Conservation (phyloP, 2,113 vertebrate genomes). For the Struthidea cinerea region DNA sequence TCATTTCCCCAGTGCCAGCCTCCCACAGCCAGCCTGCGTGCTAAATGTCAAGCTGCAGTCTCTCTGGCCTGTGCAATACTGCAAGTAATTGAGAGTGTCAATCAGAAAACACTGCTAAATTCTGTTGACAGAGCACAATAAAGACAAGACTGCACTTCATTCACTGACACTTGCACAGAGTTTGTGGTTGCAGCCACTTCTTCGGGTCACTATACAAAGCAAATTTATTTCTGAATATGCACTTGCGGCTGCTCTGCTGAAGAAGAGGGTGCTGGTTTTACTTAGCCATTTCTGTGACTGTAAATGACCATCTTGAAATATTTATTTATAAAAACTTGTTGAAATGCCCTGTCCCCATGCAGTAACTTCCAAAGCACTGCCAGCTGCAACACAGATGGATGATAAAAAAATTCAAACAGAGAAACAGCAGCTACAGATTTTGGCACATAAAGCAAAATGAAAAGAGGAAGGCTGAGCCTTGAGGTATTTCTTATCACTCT, state of each 20-base stretch:
- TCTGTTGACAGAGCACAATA: not conserved
- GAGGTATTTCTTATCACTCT: not conserved
- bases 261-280: not conserved
- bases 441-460: not conserved
- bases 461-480: not conserved
- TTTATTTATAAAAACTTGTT: not conserved
- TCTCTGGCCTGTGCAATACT: not conserved
- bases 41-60: not conserved
- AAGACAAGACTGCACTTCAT: not conserved
- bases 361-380: not conserved
- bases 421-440: not conserved
- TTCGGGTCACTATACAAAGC: not conserved
- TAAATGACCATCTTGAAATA: not conserved
- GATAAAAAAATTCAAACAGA: not conserved
- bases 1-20: not conserved
- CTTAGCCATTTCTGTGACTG: not conserved
- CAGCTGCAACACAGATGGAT: not conserved
- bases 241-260: not conserved
- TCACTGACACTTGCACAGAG: not conserved
- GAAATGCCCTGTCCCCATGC: not conserved
- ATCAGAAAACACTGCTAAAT: not conserved
- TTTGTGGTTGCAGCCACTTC: not conserved
- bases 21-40: not conserved
- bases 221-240: not conserved
- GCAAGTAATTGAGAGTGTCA: not conserved